Conservation (phyloP, 2,888 invertebrate species). For the Eulithis testata region DNA sequence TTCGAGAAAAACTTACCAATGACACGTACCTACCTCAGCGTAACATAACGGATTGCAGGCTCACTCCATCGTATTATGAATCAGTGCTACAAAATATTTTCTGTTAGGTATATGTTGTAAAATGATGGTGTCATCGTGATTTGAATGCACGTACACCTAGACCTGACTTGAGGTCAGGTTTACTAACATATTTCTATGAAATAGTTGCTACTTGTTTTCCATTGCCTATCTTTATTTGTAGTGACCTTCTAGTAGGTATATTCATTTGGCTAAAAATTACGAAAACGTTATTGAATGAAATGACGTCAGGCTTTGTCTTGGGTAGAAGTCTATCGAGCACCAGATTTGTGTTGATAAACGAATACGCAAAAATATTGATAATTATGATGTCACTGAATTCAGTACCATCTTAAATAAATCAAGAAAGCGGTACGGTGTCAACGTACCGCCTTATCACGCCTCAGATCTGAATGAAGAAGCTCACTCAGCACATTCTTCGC, state of each 20-base stretch:
- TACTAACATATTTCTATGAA: constrained; percentile 30
- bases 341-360: constrained; percentile 11
- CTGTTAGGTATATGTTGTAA: constrained; percentile 26
- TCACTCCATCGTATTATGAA: constrained; percentile 26
- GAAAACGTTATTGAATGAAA: constrained; percentile 21
- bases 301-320: constrained; percentile 15
- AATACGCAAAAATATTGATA: constrained; percentile 7
- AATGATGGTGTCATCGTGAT: constrained; percentile 35
- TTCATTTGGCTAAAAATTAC: constrained; percentile 11
- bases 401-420: constrained; percentile 18
- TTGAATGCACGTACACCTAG: constrained; percentile 30
- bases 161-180: constrained; percentile 35
- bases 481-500: constrained; percentile 32
- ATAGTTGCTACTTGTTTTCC: constrained; percentile 13
- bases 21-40: constrained; percentile 26
- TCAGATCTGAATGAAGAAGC: constrained; percentile 30
- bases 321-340: neutral
- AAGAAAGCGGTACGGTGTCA: constrained; percentile 22
- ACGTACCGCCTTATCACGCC: constrained; percentile 25
- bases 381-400: neutral
- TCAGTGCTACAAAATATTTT: constrained; percentile 27
- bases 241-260: constrained; percentile 15
- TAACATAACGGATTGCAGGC: constrained; percentile 28
- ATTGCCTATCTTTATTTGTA: constrained; percentile 11
- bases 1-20: constrained; percentile 22